Percentiles rank a stretch among this genome's conserved stretches.
phyloP scores from a whole-genome alignment of 2,888 invertebrate species.

The Quadriops clusia region DNA sequence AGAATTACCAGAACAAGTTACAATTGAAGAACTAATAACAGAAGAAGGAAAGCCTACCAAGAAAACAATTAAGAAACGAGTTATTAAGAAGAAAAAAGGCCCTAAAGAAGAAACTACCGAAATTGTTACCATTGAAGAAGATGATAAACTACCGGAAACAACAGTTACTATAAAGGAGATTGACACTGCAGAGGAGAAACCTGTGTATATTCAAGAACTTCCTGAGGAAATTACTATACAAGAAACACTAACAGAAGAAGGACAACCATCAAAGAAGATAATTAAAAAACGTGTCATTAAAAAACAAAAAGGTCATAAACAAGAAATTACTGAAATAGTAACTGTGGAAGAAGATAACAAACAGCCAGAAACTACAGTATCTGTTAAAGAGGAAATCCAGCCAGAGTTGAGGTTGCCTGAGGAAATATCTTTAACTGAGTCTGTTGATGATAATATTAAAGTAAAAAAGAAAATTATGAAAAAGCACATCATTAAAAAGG shows the following conservation, averaged over 20 bases:
- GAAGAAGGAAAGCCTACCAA: constrained; percentile 32
- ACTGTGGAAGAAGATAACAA: constrained; percentile 33
- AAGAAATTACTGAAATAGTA: constrained; percentile 36
- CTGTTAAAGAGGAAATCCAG: constrained; percentile 23
- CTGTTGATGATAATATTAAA: constrained; percentile 24
- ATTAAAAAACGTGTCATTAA: constrained; percentile 27
- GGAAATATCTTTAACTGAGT: constrained; percentile 29
- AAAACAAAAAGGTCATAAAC: constrained; percentile 34
- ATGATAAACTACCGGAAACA: constrained; percentile 32
- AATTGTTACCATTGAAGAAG: constrained; percentile 36
- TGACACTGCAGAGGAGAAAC: constrained; percentile 12
- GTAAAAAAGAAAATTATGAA: constrained; percentile 24
- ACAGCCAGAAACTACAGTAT: constrained; percentile 36
- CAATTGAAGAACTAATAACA: constrained; percentile 20
- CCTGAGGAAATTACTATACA: constrained; percentile 20
- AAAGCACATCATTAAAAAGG: constrained; percentile 36
- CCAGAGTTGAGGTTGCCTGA: constrained; percentile 12
- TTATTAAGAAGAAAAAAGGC: constrained; percentile 34
- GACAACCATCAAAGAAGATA: constrained; percentile 31
- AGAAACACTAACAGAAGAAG: constrained; percentile 30
- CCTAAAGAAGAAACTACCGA: constrained; percentile 36
- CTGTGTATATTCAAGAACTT: constrained; percentile 16
- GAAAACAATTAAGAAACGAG: constrained; percentile 30
- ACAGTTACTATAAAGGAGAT: constrained; percentile 27
- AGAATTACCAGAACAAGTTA: constrained; percentile 18